These are phyloP conservation scores for Agrotis segetum DNA, from an alignment of 2,888 invertebrate species.

Conservation along the genomic window DNA sequence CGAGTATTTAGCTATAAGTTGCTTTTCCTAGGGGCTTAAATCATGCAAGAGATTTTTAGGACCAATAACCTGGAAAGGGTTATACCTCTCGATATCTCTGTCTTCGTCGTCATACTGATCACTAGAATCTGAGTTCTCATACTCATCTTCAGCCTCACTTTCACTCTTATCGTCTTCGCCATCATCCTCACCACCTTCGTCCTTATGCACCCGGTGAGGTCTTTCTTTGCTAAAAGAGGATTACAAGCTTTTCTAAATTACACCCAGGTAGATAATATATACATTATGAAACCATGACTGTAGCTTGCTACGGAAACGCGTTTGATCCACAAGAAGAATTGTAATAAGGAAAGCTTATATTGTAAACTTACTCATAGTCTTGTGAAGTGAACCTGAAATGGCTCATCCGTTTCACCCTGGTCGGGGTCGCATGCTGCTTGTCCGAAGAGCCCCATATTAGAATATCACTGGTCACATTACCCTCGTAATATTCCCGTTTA, in stretches of 20 bases:
- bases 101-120: conserved; percentile 76
- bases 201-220: conserved; percentile 54
- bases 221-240: conserved; percentile 64
- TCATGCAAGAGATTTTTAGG: no score
- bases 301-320: neutral
- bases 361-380: conserved; percentile 79
- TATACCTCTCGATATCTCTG: conserved; percentile 77
- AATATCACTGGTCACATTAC: conserved; percentile 78
- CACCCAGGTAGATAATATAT: neutral
- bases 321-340: neutral
- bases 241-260: neutral
- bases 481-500: conserved; percentile 72
- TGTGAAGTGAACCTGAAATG: conserved; percentile 75
- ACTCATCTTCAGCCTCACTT: conserved; percentile 73
- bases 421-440: conserved; percentile 67
- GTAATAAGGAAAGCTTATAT: neutral
- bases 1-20: no score
- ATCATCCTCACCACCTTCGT: conserved; percentile 65
- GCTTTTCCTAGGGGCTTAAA: no score
- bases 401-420: conserved; percentile 82
- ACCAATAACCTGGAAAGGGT: neutral
- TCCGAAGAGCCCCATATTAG: conserved; percentile 75
- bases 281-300: neutral
- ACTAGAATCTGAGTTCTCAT: conserved; percentile 71
- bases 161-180: conserved; percentile 67